Base-by-base conservation (phyloP, 2,888 invertebrate genomes). In the Luffia ferchaultella region DNA sequence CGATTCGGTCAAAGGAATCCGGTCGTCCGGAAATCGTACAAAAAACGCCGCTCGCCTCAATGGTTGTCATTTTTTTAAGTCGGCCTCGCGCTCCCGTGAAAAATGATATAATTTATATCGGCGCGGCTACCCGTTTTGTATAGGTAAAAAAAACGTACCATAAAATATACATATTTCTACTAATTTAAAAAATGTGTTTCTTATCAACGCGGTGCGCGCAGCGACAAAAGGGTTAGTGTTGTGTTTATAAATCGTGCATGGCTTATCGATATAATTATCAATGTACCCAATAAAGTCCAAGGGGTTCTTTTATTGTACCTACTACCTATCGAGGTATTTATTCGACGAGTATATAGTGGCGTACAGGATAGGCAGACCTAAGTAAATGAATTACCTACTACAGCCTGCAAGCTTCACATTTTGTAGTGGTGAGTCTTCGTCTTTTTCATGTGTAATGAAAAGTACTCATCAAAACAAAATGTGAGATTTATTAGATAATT, bases 91-190 rank as follows among this genome's bases (percentile, higher is more conserved):
- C 80, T 80, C 73, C 45, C 74, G 72, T 82, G 83, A 82, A 79
- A 82, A 82, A 82, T 83, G 80, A 76, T 82, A 83, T 83, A 83
- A 83, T 83, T 83, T 83, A 82, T 83, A 82, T 82, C 75, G 69
- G 68, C 67, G 3, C 79, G 74, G 83, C 83, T 83, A 82, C 83
- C 67, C 80, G 82, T 83, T 83, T 83, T 83, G 79, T 79, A 74
- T 66, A 64, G 67, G 64, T 63, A 46, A 20, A 79, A 77, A 74
- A 78, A 80, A 75, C 71, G 70, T 74, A 68, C 17, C 16, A 47
- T 20, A 47, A 67, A 73, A 70, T 68, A 72, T 68, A 70, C 71
- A 72, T 68, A 70, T 74, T 69, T 67, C 76, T 74, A 82, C 82
- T 82, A 82, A 83, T 83, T 83, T 82, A 79, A 78, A 82, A 83